Base-by-base conservation (phyloP, 1,140 invertebrate genomes). In the Micrasema minimum region DNA sequence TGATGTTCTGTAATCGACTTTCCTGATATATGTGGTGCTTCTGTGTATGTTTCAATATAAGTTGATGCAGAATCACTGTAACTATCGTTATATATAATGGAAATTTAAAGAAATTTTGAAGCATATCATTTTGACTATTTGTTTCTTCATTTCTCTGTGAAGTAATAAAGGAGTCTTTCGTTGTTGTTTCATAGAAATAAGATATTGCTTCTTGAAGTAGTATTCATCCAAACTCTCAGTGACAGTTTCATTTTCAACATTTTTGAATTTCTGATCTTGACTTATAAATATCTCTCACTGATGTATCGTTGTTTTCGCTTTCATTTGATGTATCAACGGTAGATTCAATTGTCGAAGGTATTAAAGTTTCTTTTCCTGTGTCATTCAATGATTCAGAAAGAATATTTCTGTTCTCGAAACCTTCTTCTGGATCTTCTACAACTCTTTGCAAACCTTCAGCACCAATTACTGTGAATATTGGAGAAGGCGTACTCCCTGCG, bases 361-460 rank as follows among this genome's bases (percentile, higher is more conserved):
- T 37, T 2, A 20, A 11, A 37, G 12, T 20, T 7, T 45, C 22
- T 46, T 64, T 46, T 64, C 26, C 43, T 31, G 59, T 46, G 16
- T 64, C 43, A 14, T 66, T 37, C 14, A 38, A 12, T 20, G 31
- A 51, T 18, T 66, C 64, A 16, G 31, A 37, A 11, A 38, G 45
- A 4, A 51, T 22, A 64, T 69, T 65, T 66, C 68, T 74, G 18
- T 66, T 64, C 20, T 72, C 72, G 41, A 71, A 74, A 0, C 48
- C 51, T 53, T 74, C 72, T 72, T 76, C 72, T 7, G 78, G 77
- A 38, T 77, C 72, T 71, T 79, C 77, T 14, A 74, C 74, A 18
- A 79, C 79, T 48, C 79, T 74, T 76, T 83, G 80, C 7, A 83
- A 72, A 18, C 81, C 80, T 77, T 83, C 81, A 20, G 81, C 81